These are phyloP conservation scores for Drosophila sordidapex DNA, from an alignment of 2,888 invertebrate species.

Conservation along the genomic window DNA sequence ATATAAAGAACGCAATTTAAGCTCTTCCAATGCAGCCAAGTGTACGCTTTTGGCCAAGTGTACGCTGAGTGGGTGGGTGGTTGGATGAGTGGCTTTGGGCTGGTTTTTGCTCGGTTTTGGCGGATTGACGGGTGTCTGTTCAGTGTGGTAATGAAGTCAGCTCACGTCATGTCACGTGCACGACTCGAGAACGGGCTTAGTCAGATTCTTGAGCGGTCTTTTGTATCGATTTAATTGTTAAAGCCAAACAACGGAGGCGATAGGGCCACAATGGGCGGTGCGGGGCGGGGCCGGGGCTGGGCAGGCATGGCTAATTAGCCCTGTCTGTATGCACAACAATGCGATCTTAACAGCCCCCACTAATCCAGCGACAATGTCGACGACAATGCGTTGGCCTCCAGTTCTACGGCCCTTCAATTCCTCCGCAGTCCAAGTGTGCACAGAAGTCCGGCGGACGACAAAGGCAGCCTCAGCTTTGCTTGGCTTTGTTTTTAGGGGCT, in stretches of 20 bases:
- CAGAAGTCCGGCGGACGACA: neutral
- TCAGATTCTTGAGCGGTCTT: constrained; percentile 26
- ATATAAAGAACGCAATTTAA: neutral
- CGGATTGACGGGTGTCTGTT: constrained; percentile 13
- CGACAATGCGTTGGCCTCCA: constrained; percentile 27
- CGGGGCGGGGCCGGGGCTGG: constrained; percentile 11
- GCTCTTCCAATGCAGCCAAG: neutral
- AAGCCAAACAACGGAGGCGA: constrained; percentile 61
- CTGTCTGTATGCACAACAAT: constrained; percentile 44
- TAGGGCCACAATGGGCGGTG: neutral
- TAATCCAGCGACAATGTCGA: constrained; percentile 74
- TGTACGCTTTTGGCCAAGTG: neutral
- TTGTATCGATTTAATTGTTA: constrained; percentile 69
- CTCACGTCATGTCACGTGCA: constrained; percentile 55
- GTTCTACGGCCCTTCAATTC: neutral
- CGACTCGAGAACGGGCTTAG: constrained; percentile 28
- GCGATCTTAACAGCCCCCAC: constrained; percentile 52
- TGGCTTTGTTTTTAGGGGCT: constrained; percentile 7
- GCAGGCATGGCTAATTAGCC: constrained; percentile 67
- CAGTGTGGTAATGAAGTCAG: constrained; percentile 46
- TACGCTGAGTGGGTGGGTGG: neutral
- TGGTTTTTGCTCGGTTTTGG: neutral
- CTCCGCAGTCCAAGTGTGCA: neutral
- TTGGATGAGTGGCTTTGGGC: neutral
- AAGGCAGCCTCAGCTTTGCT: constrained; percentile 24